Conservation (phyloP, 2,888 invertebrate genomes). For the Exephanes ischioxanthus region DNA sequence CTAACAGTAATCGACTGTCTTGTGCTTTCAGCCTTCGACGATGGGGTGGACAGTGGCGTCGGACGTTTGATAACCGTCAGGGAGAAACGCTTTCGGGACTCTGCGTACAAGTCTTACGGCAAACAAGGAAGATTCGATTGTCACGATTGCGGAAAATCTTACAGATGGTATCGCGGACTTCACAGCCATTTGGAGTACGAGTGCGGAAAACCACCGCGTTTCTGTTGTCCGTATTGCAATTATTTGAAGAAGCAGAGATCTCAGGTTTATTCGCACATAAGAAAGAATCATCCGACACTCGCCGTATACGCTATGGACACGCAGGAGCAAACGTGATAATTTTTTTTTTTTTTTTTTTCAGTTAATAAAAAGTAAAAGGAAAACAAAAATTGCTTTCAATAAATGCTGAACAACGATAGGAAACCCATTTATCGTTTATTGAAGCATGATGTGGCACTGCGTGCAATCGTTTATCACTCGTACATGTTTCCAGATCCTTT, state of each 20-base stretch:
- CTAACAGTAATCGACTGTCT: conserved; percentile 17
- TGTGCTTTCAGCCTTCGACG: conserved; percentile 36
- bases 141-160: conserved; percentile 58
- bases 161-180: conserved; percentile 58
- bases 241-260: conserved; percentile 77
- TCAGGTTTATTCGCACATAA: conserved; percentile 79
- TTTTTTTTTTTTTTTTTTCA: conserved; percentile 11
- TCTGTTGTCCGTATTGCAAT: conserved; percentile 79
- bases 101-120: background rate
- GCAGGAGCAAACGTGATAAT: conserved; percentile 62
- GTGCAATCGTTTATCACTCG: background rate
- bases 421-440: background rate
- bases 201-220: conserved; percentile 80
- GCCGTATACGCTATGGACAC: conserved; percentile 77
- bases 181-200: conserved; percentile 75
- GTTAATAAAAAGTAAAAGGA: background rate
- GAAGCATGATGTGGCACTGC: background rate
- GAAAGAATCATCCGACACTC: conserved; percentile 72
- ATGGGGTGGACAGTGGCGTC: conserved; percentile 3
- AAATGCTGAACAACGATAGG: background rate
- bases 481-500: conserved; percentile 13
- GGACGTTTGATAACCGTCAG: background rate
- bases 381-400: background rate
- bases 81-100: background rate
- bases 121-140: conserved; percentile 33